Evolutionary conservation across 2,888 invertebrate species (phyloP), one percentile per base, ranked within the genome.

Genomic region (Allophyes oxyacanthae): DNA sequence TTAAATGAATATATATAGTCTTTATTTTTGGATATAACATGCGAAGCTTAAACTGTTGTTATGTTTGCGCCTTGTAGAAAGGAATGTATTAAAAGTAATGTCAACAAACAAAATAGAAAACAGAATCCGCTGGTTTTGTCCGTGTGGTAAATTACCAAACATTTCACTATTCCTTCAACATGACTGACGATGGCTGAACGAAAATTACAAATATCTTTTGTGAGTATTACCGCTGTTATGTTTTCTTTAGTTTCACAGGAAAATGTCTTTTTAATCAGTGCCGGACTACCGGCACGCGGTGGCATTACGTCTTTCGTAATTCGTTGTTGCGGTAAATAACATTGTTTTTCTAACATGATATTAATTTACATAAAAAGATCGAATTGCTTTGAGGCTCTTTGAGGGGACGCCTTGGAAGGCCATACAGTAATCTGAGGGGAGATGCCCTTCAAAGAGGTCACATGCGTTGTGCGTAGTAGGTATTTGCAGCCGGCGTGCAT

Each of bases 101-200:
- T 58, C 69, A 69, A 73, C 49, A 72, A 53, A 64, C 59, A 64
- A 64, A 28, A 32, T 36, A 44, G 52, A 69, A 63, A 66, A 63
- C 61, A 53, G 48, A 65, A 64, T 64, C 62, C 45, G 72, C 77
- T 75, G 79, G 77, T 65, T 62, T 54, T 50, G 49, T 53, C 46
- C 54, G 42, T 34, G 54, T 62, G 37, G 28, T 41, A 50, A 66
- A 59, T 48, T 49, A 45, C 14, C 8, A 41, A 58, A 55, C 14
- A 49, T 41, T 32, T 40, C 32, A 26, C 2, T 44, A 41, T 10
- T 51, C 61, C 36, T 40, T 37, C 34, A 66, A 62, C 61, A 79
- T 78, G 79, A 66, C 13, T 42, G 78, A 79, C 59, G 65, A 81
- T 81, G 81, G 81, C 48, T 75, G 77, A 81, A 67, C 50, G 54